These are phyloP conservation scores for Desmodus rotundus DNA, from an alignment of 2,113 vertebrate species.

Conservation along the genomic window DNA sequence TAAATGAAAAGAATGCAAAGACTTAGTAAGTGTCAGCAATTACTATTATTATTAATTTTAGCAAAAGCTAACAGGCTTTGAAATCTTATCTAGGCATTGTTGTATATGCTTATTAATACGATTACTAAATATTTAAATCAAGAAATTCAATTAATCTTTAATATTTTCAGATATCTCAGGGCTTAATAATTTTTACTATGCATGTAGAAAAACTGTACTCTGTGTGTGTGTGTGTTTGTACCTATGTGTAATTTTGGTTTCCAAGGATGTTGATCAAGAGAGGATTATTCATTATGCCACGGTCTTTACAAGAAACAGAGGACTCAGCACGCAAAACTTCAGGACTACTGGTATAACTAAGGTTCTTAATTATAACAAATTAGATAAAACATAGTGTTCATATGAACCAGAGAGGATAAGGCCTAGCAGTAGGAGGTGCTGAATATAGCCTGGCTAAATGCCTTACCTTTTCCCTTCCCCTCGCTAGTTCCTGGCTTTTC, in stretches of 20 bases:
- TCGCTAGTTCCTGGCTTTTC: neutral
- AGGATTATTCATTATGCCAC: neutral
- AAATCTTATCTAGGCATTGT: neutral
- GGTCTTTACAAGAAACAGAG: neutral
- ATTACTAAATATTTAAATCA: neutral
- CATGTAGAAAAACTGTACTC: neutral
- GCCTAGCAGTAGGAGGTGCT: neutral
- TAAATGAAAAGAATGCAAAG: neutral
- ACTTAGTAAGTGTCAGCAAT: neutral
- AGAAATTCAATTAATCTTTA: neutral
- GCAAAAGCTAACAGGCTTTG: neutral
- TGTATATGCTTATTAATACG: neutral
- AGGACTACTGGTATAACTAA: neutral
- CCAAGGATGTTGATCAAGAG: neutral
- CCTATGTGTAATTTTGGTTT: neutral
- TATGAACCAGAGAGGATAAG: neutral
- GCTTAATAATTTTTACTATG: neutral
- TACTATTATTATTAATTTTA: neutral
- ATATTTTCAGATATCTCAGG: neutral
- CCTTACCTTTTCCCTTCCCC: neutral
- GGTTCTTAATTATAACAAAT: neutral
- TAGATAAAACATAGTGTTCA: neutral
- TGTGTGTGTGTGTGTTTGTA: neutral
- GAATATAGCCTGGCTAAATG: neutral
- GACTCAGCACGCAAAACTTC: neutral